Conservation (phyloP, 92 coral and sea anemone species). For the Palythoa grandiflora region DNA sequence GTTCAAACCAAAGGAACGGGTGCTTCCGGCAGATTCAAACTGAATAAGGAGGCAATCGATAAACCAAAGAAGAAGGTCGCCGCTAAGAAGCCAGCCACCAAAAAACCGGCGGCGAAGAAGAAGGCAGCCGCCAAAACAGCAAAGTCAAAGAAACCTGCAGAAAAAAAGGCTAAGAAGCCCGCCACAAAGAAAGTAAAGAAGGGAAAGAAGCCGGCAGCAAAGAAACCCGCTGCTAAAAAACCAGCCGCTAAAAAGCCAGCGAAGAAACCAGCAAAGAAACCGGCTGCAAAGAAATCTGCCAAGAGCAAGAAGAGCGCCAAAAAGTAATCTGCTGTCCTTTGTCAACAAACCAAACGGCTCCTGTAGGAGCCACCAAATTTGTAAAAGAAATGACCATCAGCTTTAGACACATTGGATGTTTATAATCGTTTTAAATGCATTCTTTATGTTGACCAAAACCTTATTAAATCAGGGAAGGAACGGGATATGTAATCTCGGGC, state of each 20-base stretch:
- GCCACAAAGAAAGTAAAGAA: too few relatives aligned
- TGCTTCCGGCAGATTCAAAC: too few relatives aligned
- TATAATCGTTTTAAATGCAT: background rate
- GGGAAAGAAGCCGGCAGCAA: too few relatives aligned
- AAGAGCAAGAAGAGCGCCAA: background rate
- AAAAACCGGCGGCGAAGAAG: background rate
- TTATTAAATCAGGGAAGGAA: too few relatives aligned
- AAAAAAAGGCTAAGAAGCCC: too few relatives aligned
- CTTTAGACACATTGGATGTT: background rate
- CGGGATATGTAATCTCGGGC: too few relatives aligned
- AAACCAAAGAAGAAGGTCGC: too few relatives aligned
- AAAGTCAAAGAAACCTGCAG: too few relatives aligned
- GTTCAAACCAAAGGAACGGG: background rate
- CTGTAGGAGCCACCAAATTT: background rate
- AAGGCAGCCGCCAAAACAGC: background rate
- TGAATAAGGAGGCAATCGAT: too few relatives aligned
- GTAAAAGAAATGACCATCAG: background rate
- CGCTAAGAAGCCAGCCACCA: too few relatives aligned
- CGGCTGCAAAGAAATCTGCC: background rate
- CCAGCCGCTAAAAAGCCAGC: too few relatives aligned
- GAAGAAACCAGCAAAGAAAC: background rate
- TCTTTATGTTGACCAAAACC: background rate
- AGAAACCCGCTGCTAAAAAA: too few relatives aligned
- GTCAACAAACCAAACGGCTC: constrained; percentile 6
- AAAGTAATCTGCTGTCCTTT: background rate